Conservation (phyloP, 2,797 vertebrate species). For the Neosilurus hyrtlii region DNA sequence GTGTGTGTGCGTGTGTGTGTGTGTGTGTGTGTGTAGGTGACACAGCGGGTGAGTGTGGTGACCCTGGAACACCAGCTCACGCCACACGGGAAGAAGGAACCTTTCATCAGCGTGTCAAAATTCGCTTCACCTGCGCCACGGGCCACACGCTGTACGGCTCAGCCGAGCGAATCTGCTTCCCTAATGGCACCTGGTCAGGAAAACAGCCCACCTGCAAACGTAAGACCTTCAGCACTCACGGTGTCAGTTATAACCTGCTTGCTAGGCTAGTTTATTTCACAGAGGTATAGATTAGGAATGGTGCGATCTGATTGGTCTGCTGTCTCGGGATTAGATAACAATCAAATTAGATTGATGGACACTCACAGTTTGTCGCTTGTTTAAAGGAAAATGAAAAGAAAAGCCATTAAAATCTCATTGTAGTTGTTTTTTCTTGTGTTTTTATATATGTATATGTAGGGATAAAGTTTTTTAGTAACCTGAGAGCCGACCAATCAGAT, state of each 20-base stretch:
- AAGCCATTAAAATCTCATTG: too few relatives aligned
- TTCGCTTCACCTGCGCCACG: constrained; percentile 86
- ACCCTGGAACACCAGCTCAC: constrained; percentile 90
- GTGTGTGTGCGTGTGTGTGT: constrained; percentile 34
- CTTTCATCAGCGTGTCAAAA: constrained; percentile 89
- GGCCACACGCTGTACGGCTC: constrained; percentile 91
- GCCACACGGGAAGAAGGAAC: constrained; percentile 86
- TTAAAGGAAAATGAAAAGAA: too few relatives aligned
- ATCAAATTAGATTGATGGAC: too few relatives aligned
- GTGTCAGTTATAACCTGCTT: background rate
- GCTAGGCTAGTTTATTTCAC: background rate
- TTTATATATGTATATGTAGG: too few relatives aligned
- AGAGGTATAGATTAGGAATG: background rate
- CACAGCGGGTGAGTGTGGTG: constrained; percentile 84
- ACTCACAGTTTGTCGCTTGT: too few relatives aligned
- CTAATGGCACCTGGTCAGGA: constrained; percentile 94
- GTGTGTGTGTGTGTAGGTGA: constrained; percentile 74
- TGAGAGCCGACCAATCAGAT: too few relatives aligned
- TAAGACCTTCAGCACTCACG: constrained; percentile 63
- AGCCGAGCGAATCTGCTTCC: constrained; percentile 88
- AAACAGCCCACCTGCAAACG: constrained; percentile 94
- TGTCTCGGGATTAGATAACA: too few relatives aligned
- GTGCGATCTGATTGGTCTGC: too few relatives aligned
- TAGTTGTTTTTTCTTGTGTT: too few relatives aligned
- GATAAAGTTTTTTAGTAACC: too few relatives aligned